Base-by-base conservation (phyloP, 2,888 invertebrate species). In the Nephrotoma guestfalica region DNA sequence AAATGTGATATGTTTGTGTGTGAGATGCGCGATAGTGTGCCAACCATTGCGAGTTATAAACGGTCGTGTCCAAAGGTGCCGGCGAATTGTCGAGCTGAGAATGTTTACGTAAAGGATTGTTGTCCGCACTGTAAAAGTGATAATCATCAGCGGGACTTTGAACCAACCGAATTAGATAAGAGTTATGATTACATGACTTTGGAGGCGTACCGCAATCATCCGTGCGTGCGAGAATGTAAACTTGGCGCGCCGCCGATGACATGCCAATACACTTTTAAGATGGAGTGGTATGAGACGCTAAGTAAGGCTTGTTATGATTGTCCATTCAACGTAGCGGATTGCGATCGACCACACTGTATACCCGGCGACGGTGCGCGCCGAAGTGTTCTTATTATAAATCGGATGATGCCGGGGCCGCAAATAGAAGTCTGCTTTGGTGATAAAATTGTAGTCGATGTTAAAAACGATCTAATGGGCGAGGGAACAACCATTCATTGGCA, bases 401-500 rank as follows among this genome's bases (percentile, higher is more conserved):
- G 97, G 88, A 95, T 95, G 92, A 94, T 98, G 93, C 97, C 98
- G 0, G 97, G 97, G 83, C 97, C 97, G 0, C 91, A 94, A 0
- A 94, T 98, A 86, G 96, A 97, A 93, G 97, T 97, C 0, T 98
- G 98, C 90, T 93, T 95, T 89, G 95, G 96, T n/a, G 98, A 98
- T 90, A 93, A 94, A 42, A 92, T 98, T 3, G 93, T 96, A 41
- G 97, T 97, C 0, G 96, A 97, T 89, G 95, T 97, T 6, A 93
- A 94, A 88, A 98, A 98, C 90, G 93, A 94, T 87, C 90, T 98
- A 90, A 93, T 94, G 89, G 95, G 95, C 0, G 97, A 97, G 90
- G 95, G 95, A 40, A 97, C 97, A 0, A 95, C 96, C 0, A 94
- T 98, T 30, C 98, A 98, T 90, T 98, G 97, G 97, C 98, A 98